phyloP scores from a whole-genome alignment of 2,888 invertebrate genomes.

The Morpho deidamia region DNA sequence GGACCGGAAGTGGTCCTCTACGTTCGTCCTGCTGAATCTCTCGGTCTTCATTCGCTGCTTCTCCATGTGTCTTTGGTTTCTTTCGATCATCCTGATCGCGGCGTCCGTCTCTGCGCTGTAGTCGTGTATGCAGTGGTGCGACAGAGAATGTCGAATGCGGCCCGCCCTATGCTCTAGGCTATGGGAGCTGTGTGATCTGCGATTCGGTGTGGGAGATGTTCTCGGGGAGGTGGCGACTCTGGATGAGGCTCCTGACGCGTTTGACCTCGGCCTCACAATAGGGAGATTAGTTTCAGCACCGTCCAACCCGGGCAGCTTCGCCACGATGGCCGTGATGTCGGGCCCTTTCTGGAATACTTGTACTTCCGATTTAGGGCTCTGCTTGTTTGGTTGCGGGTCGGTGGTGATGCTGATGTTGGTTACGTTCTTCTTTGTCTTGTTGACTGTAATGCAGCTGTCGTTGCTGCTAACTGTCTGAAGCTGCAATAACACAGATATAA shows the following conservation, averaged over 20 bases:
- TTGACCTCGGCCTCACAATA: conserved; percentile 72
- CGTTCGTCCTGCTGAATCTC: conserved; percentile 49
- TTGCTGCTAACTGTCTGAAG: conserved; percentile 57
- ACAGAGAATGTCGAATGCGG: conserved; percentile 63
- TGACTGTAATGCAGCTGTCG: conserved; percentile 70
- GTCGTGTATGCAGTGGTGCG: conserved; percentile 73
- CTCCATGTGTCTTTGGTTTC: conserved; percentile 79
- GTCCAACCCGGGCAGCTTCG: conserved; percentile 79
- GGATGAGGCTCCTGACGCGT: conserved; percentile 78
- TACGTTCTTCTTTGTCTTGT: conserved; percentile 81
- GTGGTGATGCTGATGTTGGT: conserved; percentile 85
- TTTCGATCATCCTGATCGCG: conserved; percentile 76
- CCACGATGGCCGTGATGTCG: conserved; percentile 86
- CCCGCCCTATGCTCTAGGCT: conserved; percentile 63
- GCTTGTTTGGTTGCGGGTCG: conserved; percentile 56
- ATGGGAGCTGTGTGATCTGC: conserved; percentile 66
- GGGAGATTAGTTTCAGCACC: conserved; percentile 59
- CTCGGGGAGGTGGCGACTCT: conserved; percentile 61
- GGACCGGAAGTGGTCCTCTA: conserved; percentile 63
- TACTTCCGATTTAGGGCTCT: conserved; percentile 74
- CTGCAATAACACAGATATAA: conserved; percentile 34
- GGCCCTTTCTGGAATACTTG: conserved; percentile 89
- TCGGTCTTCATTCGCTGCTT: conserved; percentile 73
- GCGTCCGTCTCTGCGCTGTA: conserved; percentile 80
- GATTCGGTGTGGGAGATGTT: conserved; percentile 46